Percentiles rank a stretch among this genome's conserved stretches.
phyloP scores from a whole-genome alignment of 2,113 vertebrate species.

The Hystrix cristata region DNA sequence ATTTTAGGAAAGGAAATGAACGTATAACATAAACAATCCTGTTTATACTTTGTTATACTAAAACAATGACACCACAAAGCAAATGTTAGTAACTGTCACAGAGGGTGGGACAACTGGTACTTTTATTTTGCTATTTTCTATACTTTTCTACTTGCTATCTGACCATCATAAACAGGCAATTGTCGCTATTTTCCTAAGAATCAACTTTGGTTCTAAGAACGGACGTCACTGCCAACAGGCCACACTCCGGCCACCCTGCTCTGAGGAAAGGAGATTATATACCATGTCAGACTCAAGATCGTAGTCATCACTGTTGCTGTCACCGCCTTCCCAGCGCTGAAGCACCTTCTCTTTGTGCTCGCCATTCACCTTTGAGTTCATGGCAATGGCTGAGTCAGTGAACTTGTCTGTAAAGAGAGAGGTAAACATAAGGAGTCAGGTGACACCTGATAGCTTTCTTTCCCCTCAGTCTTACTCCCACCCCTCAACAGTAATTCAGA shows the following conservation, averaged over 20 bases:
- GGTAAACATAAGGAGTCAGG: slow-evolving; percentile 9
- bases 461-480: neutral
- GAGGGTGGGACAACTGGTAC: neutral
- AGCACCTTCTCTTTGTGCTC: slow-evolving; percentile 96
- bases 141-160: neutral
- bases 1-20: neutral
- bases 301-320: slow-evolving; percentile 94
- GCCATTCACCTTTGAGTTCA: slow-evolving; percentile 92
- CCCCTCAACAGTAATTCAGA: neutral
- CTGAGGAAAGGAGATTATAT: slow-evolving; percentile 72
- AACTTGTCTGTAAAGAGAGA: slow-evolving; percentile 90
- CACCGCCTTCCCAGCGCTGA: slow-evolving; percentile 95
- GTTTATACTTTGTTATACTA: neutral
- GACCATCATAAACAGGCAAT: neutral
- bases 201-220: neutral
- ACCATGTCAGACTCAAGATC: slow-evolving; percentile 95
- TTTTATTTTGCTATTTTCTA: neutral
- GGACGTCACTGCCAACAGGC: neutral
- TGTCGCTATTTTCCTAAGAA: neutral
- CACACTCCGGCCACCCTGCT: neutral
- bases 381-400: slow-evolving; percentile 94
- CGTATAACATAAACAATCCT: neutral
- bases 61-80: neutral
- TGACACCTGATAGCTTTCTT: neutral
- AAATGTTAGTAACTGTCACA: neutral